phyloP scores from a whole-genome alignment of 2,888 invertebrate species.

The Exocentrus adspersus region DNA sequence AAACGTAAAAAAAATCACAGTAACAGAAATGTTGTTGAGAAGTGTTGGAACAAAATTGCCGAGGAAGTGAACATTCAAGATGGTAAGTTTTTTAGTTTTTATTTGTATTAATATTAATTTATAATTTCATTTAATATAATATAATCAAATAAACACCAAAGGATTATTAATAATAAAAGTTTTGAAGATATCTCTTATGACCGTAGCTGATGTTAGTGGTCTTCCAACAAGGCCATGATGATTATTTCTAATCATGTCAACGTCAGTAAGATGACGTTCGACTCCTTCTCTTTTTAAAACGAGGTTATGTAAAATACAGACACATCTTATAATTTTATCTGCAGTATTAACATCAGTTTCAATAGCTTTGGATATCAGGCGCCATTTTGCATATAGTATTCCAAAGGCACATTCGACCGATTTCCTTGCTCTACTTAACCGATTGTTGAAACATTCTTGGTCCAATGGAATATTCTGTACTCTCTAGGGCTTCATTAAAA shows the following conservation, averaged over 20 bases:
- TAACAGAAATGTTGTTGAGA: conserved; percentile 1
- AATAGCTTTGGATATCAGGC: conserved; percentile 16
- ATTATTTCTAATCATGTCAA: conserved; percentile 1
- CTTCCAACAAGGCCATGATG: conserved; percentile 3
- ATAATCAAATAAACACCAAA: conserved; percentile 3
- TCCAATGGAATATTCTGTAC: conserved; percentile 11
- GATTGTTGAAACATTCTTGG: conserved; percentile 28
- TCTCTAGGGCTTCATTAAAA: conserved; percentile 33
- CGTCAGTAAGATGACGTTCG: conserved; percentile 13
- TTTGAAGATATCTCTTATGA: conserved; percentile 3
- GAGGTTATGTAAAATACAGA: conserved; percentile 18
- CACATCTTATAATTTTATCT: conserved; percentile 12
- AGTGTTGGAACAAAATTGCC: not conserved
- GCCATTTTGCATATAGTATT: conserved; percentile 22
- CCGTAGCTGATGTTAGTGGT: conserved; percentile 1
- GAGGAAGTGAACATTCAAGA: not conserved
- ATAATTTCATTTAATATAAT: conserved; percentile 1
- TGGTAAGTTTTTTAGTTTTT: conserved; percentile 3
- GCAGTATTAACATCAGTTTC: conserved; percentile 8
- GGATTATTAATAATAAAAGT: not conserved
- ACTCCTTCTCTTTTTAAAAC: conserved; percentile 10
- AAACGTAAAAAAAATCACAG: conserved; percentile 1
- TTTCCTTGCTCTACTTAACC: conserved; percentile 28
- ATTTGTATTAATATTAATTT: conserved; percentile 3
- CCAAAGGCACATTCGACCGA: conserved; percentile 53